Percentiles rank a stretch among this genome's conserved stretches.
Conservation (phyloP, 2,797 vertebrate species). For the Hyperoplus lanceolatus region DNA sequence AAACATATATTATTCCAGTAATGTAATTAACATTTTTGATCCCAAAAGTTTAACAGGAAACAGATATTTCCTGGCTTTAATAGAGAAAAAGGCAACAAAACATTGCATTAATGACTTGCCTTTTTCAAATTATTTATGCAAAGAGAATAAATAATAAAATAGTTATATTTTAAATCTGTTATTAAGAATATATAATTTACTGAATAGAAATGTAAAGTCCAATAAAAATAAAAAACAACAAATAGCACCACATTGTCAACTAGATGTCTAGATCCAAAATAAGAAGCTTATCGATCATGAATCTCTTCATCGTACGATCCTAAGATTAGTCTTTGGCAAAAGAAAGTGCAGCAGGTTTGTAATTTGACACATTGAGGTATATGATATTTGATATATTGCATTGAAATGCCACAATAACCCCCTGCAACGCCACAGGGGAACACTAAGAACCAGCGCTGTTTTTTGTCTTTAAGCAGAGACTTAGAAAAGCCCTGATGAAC, state of each 20-base stretch:
- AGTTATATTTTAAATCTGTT: constrained; percentile 64
- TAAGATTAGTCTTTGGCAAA: constrained; percentile 59
- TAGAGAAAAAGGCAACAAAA: constrained; percentile 31
- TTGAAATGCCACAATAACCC: constrained; percentile 47
- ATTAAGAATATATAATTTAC: constrained; percentile 73
- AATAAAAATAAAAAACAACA: constrained; percentile 55
- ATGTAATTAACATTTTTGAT: constrained; percentile 19
- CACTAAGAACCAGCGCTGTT: constrained; percentile 24
- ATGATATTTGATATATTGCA: constrained; percentile 70
- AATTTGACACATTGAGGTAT: constrained; percentile 84
- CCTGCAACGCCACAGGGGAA: constrained; percentile 27
- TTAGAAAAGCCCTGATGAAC: constrained; percentile 15
- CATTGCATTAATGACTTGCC: constrained; percentile 43
- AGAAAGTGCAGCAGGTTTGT: constrained; percentile 83
- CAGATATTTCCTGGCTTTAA: constrained; percentile 48
- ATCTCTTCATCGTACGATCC: constrained; percentile 50
- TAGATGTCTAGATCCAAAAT: constrained; percentile 56
- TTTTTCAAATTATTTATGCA: constrained; percentile 39
- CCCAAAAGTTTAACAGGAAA: constrained; percentile 38
- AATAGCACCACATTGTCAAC: constrained; percentile 77
- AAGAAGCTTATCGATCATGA: constrained; percentile 79
- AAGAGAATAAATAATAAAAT: constrained; percentile 78
- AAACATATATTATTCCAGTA: constrained; percentile 14
- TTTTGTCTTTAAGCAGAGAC: constrained; percentile 8
- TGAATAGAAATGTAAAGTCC: constrained; percentile 48